Conservation (phyloP, 92 coral and sea anemone species). For the Porites cylindrica region DNA sequence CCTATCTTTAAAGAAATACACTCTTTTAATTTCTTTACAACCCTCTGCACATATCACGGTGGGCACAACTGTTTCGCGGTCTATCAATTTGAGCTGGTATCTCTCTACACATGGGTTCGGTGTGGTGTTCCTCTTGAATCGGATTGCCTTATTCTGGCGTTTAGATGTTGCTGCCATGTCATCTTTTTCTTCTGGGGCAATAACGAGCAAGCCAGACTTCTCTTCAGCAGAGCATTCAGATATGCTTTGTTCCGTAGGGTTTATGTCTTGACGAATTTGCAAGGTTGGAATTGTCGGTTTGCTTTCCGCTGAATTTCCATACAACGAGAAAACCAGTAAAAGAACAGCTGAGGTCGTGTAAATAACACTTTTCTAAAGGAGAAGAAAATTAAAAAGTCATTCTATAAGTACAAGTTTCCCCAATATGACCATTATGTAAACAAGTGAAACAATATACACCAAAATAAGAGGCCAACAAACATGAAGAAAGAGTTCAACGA, state of each 20-base stretch:
- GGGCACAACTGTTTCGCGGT: background rate
- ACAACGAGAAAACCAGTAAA: constrained; percentile 9
- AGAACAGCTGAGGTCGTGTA: constrained; percentile 9
- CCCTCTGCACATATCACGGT: constrained; percentile 22
- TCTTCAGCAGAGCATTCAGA: background rate
- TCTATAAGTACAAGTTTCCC: too few species aligned
- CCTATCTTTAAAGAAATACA: background rate
- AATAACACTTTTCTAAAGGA: constrained; percentile 7
- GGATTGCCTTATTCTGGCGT: too few species aligned
- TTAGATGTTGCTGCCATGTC: background rate
- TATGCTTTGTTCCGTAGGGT: background rate
- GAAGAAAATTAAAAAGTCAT: background rate
- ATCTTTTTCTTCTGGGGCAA: too few species aligned
- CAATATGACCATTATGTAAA: too few species aligned
- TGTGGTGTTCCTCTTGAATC: background rate
- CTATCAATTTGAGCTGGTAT: background rate
- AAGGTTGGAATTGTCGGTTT: constrained; percentile 8
- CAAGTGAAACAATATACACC: too few species aligned
- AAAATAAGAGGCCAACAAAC: too few species aligned
- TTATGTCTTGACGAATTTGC: background rate
- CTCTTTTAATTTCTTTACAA: constrained; percentile 3
- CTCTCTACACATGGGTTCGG: constrained; percentile 1
- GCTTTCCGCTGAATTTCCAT: constrained; percentile 2
- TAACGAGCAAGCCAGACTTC: too few species aligned
- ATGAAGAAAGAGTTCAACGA: too few species aligned